Conservation (phyloP, 2,113 vertebrate genomes). For the Phylloscopus trochiloides region DNA sequence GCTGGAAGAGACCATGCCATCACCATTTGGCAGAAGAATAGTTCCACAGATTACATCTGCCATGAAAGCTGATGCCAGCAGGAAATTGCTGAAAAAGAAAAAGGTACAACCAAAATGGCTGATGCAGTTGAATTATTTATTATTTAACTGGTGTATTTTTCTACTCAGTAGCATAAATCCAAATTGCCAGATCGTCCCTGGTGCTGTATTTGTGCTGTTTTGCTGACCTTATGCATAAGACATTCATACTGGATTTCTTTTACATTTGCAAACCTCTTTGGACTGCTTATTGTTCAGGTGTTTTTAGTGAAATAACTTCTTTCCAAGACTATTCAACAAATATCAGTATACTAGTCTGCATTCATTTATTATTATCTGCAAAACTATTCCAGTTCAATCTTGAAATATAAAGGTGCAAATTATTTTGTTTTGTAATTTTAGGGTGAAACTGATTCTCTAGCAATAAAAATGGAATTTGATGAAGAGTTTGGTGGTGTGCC, state of each 20-base stretch:
- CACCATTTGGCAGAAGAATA: slow-evolving; percentile 89
- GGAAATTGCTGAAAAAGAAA: slow-evolving; percentile 91
- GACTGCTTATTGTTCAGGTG: not conserved
- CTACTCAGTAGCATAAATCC: not conserved
- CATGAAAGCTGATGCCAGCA: slow-evolving; percentile 89
- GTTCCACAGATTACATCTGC: slow-evolving; percentile 88
- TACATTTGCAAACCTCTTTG: not conserved
- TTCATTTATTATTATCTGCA: not conserved
- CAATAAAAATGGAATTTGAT: slow-evolving; percentile 90
- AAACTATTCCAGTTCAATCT: not conserved
- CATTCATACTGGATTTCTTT: not conserved
- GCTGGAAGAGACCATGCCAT: slow-evolving; percentile 93
- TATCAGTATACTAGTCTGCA: not conserved
- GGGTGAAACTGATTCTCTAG: slow-evolving; percentile 82
- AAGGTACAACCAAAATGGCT: slow-evolving; percentile 77
- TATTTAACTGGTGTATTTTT: not conserved
- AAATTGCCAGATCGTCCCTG: fast-evolving
- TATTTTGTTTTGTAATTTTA: slow-evolving; percentile 58
- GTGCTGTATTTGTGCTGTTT: not conserved
- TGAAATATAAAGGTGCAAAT: not conserved
- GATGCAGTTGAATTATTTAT: not conserved
- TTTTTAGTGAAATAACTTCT: not conserved
- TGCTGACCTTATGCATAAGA: not conserved
- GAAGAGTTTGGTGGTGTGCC: slow-evolving; percentile 79
- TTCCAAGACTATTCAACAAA: not conserved